Conservation (phyloP, 2,797 vertebrate species). For the Sphaeramia orbicularis region DNA sequence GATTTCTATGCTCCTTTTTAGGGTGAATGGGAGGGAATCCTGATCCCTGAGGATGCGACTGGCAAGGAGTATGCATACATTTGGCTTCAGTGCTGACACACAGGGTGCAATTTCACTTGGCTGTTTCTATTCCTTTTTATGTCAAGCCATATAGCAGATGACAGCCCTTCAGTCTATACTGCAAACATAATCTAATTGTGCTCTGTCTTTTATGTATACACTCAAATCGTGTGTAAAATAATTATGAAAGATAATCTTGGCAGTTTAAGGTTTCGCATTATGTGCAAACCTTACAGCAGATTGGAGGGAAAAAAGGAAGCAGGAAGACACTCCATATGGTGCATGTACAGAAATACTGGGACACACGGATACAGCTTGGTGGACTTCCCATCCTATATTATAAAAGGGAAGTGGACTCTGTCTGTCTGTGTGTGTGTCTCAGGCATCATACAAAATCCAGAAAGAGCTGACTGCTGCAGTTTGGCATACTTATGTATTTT, state of each 20-base stretch:
- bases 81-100: slow-evolving; percentile 57
- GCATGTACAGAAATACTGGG: no score
- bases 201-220: slow-evolving; percentile 11
- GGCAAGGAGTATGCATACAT: slow-evolving; percentile 60
- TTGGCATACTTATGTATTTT: no score
- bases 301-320: background rate
- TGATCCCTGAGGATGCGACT: slow-evolving; percentile 58
- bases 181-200: slow-evolving; percentile 18
- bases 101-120: slow-evolving; percentile 43
- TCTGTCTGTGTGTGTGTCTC: no score
- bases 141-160: slow-evolving; percentile 27
- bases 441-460: no score
- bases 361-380: background rate
- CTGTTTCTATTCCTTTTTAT: slow-evolving; percentile 27
- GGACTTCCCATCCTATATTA: no score
- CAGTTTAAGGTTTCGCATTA: slow-evolving; percentile 17
- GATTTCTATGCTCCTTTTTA: slow-evolving; percentile 34
- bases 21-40: slow-evolving; percentile 31
- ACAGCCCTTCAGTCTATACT: slow-evolving; percentile 22
- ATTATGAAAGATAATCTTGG: slow-evolving; percentile 12
- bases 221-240: slow-evolving; percentile 21
- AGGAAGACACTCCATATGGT: slow-evolving; percentile 9
- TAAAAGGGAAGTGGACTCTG: no score
- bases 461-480: no score
- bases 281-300: slow-evolving; percentile 9